Conservation (phyloP, 2,113 vertebrate genomes). For the Aptenodytes forsteri region DNA sequence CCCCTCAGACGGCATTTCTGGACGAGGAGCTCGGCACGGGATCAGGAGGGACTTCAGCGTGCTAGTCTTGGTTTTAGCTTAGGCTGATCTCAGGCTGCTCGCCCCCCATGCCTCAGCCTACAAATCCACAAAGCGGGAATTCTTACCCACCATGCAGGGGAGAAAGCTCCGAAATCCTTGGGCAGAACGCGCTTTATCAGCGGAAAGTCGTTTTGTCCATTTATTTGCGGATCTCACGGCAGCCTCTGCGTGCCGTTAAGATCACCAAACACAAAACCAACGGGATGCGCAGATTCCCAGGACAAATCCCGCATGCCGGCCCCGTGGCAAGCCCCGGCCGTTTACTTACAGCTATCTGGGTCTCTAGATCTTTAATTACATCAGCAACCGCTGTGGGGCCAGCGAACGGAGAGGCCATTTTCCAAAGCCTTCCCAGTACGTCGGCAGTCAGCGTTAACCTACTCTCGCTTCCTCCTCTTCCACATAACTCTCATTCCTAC, state of each 20-base stretch:
- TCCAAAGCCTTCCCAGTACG: conserved; percentile 63
- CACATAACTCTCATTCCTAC: background rate
- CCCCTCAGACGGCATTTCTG: background rate
- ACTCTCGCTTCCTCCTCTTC: conserved; percentile 3
- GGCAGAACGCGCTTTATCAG: background rate
- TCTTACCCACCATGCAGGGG: background rate
- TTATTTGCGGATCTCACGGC: background rate
- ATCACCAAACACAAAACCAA: background rate
- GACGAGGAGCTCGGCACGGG: background rate
- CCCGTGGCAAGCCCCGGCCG: background rate
- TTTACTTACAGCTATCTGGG: conserved; percentile 83
- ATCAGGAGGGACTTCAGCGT: background rate
- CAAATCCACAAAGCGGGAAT: background rate
- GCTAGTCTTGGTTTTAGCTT: background rate
- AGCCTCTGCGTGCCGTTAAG: background rate
- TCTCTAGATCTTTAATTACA: conserved; percentile 82
- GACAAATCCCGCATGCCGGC: background rate
- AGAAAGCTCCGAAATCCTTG: accelerated
- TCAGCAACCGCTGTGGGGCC: conserved; percentile 77
- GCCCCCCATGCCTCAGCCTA: accelerated
- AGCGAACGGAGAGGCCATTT: conserved; percentile 72
- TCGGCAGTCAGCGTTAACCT: conserved; percentile 35
- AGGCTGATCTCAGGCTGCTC: background rate
- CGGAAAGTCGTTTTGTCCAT: accelerated
- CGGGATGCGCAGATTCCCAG: background rate